phyloP scores from a whole-genome alignment of 1,140 invertebrate genomes.

The Tetraneura akinire region DNA sequence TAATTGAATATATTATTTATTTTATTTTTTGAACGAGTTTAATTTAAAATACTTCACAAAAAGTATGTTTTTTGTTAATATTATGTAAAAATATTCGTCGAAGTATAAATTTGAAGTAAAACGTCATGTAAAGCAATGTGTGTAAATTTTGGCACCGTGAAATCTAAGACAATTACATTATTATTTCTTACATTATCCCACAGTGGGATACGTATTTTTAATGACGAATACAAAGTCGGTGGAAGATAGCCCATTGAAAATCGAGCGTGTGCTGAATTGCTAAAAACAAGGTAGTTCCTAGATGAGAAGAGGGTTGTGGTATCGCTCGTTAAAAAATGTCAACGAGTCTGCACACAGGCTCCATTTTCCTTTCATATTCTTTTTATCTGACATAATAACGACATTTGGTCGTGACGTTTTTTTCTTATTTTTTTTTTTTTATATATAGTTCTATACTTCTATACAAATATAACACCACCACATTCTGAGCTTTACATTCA shows the following conservation, averaged over 20 bases:
- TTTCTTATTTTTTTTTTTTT: conserved; percentile 8
- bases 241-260: conserved; percentile 29
- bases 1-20: not conserved
- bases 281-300: conserved; percentile 31
- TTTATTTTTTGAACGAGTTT: not conserved
- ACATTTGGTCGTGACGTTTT: conserved; percentile 27
- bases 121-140: not conserved
- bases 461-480: not conserved
- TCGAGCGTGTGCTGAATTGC: conserved; percentile 47
- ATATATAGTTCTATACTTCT: too few species aligned
- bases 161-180: conserved; percentile 42
- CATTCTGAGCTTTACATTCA: not conserved
- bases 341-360: conserved; percentile 39
- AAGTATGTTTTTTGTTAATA: not conserved
- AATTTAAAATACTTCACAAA: not conserved
- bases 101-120: not conserved
- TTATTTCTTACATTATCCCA: not conserved
- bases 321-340: conserved; percentile 47
- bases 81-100: not conserved
- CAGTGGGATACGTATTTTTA: conserved; percentile 25
- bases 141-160: conserved; percentile 20
- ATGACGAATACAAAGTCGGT: conserved; percentile 33
- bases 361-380: conserved; percentile 37
- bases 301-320: not conserved
- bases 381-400: conserved; percentile 29